phyloP scores from a whole-genome alignment of 2,797 vertebrate species.

The Pagetopsis macropterus region DNA sequence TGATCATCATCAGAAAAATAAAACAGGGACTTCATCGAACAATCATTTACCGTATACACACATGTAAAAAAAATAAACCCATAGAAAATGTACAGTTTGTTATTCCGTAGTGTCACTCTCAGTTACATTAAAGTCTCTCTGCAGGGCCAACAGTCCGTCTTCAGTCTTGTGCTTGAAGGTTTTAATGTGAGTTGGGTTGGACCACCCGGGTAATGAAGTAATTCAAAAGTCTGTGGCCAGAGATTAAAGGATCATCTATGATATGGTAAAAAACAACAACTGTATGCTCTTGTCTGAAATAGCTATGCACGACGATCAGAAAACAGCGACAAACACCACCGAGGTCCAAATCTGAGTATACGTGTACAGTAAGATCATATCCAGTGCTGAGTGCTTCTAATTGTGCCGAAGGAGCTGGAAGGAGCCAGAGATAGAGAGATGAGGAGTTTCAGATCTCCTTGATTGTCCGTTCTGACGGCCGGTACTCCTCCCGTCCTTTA shows the following conservation, averaged over 20 bases:
- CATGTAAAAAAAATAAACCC: conserved; percentile 63
- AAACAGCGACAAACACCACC: conserved; percentile 39
- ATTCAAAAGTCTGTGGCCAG: conserved; percentile 28
- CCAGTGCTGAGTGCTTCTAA: conserved; percentile 29
- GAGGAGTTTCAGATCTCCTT: conserved; percentile 89
- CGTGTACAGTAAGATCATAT: conserved; percentile 36
- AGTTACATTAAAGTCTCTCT: conserved; percentile 17
- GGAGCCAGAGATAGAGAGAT: conserved; percentile 32
- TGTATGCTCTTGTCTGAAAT: conserved; percentile 48
- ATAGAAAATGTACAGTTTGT: conserved; percentile 66
- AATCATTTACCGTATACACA: conserved; percentile 54
- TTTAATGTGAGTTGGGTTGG: conserved; percentile 37
- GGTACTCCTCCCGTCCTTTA: conserved; percentile 87
- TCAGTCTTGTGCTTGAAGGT: conserved; percentile 74
- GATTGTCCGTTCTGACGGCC: conserved; percentile 95
- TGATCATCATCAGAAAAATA: conserved; percentile 33
- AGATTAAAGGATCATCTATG: conserved; percentile 41
- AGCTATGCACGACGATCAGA: conserved; percentile 45
- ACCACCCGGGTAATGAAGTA: not conserved
- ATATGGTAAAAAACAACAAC: conserved; percentile 33
- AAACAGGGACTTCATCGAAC: conserved; percentile 38
- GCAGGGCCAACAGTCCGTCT: conserved; percentile 20
- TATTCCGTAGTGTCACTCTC: conserved; percentile 41
- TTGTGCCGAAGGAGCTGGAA: conserved; percentile 58
- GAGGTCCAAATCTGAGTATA: conserved; percentile 23